These are phyloP conservation scores for Dorcus parallelipipedus DNA, from an alignment of 2,888 invertebrate genomes.

Conservation along the genomic window DNA sequence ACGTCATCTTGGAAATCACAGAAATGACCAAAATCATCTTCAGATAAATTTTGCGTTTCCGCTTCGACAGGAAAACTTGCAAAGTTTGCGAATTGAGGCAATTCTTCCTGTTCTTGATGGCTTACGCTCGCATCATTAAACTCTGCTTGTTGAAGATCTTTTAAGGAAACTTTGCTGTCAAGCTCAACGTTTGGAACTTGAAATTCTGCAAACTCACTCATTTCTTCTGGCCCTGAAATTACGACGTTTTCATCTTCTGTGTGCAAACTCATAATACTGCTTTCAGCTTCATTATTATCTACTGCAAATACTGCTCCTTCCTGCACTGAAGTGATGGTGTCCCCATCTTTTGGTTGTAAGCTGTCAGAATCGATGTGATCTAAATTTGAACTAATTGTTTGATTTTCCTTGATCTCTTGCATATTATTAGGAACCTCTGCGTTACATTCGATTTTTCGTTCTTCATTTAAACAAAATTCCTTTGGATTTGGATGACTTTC, in stretches of 20 bases:
- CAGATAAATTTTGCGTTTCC: background rate
- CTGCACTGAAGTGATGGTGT: too few species aligned
- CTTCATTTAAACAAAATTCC: background rate
- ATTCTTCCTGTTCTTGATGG: constrained; percentile 12
- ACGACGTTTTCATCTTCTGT: too few species aligned
- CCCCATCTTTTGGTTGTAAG: too few species aligned
- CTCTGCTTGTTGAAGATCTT: background rate
- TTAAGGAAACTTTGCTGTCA: background rate
- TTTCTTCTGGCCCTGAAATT: background rate
- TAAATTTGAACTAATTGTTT: too few species aligned
- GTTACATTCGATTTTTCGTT: background rate
- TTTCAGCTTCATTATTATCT: too few species aligned
- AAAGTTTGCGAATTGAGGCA: constrained; percentile 15
- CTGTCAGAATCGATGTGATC: too few species aligned
- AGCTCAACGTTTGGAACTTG: too few species aligned
- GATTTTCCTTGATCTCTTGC: too few species aligned
- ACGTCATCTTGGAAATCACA: background rate
- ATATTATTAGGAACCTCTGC: too few species aligned
- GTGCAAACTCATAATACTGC: too few species aligned
- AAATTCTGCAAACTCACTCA: background rate
- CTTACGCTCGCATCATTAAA: background rate
- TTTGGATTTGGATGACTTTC: background rate
- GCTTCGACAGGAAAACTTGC: too few species aligned
- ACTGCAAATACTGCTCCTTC: too few species aligned
- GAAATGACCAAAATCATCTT: constrained; percentile 13